Base-by-base conservation (phyloP, 2,113 vertebrate species). In the Mellivora capensis region DNA sequence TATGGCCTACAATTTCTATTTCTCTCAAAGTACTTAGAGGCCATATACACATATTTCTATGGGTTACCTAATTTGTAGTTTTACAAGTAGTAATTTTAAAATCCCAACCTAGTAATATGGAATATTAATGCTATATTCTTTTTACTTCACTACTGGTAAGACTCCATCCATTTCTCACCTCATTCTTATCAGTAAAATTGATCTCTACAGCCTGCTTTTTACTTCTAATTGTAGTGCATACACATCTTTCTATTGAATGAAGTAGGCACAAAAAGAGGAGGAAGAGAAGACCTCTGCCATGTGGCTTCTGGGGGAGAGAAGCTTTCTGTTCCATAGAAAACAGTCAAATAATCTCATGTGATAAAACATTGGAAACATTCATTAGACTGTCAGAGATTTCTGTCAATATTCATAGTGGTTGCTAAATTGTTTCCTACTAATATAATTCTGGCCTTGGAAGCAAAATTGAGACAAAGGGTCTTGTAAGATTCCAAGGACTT, bases 401-500 rank as follows among this genome's bases (percentile, higher is more conserved):
- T 90, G 49, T 94, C 47, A 86, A 77, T 89, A 67, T 79, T 79
- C 10, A 7, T 90, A 92, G 64, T 47, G 86, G 69, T 96, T 94
- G 29, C 69, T 72, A 91, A 93, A n/a, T 96, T 90, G 37, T 91
- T 94, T 93, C 25, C 34, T 85, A 21, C 57, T 72, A 77, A 87
- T 88, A 79, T 72, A 74, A 61, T 61, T 62, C 67, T 80, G 39
- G 12, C 67, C n/a, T 87, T 97, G 52, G 57, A 86, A 93, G 67
- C 23, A 85, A 97, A 94, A 93, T 72, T n/a, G 79, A 91, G 88
- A 94, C 91, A 94, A 94, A 91, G 59, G 34, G 27, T 82, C n/a
- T 52, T 91, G 29, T 59, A 94, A 82, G 59, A 95, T 79, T 92
- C 44, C 18, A 72, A 87, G 94, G 72, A 64, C 52, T 27, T 92